Evolutionary conservation across 2,113 vertebrate species (phyloP).

Genomic region (Caretta caretta): DNA sequence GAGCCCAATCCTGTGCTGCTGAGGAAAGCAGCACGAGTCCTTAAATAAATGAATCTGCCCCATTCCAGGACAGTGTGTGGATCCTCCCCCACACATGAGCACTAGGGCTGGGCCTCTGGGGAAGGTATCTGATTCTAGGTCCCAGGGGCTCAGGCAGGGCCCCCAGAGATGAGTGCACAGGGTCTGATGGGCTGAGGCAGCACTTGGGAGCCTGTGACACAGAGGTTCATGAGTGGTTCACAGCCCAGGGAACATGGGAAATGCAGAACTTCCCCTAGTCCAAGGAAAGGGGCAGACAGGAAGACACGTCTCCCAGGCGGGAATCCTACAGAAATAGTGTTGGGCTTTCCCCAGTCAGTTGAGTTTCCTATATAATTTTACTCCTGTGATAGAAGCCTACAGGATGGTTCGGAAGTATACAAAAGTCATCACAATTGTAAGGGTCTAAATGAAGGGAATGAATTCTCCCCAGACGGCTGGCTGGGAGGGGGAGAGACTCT

Average conservation of each 20-base stretch:
- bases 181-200: background rate
- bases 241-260: background rate
- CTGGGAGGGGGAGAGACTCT: no score
- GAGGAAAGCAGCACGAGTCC: background rate
- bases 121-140: background rate
- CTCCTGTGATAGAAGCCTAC: no score
- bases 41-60: background rate
- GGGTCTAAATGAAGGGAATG: no score
- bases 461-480: no score
- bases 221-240: background rate
- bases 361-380: no score
- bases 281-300: no score
- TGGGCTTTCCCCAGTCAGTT: no score
- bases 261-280: no score
- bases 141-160: background rate
- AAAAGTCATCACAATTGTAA: no score
- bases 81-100: background rate
- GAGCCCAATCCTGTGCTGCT: background rate
- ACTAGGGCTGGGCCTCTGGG: background rate
- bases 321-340: no score
- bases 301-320: no score
- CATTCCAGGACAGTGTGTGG: background rate
- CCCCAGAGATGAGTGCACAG: background rate
- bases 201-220: background rate
- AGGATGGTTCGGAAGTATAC: no score